These are phyloP conservation scores for Cinclus mexicanus DNA, from an alignment of 2,113 vertebrate species.

Conservation along the genomic window DNA sequence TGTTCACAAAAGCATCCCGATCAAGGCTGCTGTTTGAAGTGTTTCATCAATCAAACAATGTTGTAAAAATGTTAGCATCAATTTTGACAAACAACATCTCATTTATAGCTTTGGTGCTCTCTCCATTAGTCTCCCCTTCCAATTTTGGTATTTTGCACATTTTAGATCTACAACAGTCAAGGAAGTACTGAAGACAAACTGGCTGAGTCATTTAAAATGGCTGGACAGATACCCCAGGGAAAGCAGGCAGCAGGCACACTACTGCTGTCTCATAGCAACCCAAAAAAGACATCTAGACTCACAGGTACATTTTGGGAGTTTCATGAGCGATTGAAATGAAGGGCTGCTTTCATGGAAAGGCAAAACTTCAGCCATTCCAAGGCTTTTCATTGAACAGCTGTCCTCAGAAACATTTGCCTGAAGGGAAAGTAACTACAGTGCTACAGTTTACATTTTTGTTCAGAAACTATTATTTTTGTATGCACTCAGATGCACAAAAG, in stretches of 20 bases:
- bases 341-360: neutral
- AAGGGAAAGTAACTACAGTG: neutral
- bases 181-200: neutral
- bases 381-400: neutral
- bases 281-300: neutral
- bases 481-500: neutral
- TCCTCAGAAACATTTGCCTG: neutral
- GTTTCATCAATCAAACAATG: slow-evolving; percentile 56
- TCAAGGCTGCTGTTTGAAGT: slow-evolving; percentile 52
- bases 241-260: neutral
- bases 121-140: slow-evolving; percentile 11
- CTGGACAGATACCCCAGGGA: fast-evolving
- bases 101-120: slow-evolving; percentile 8
- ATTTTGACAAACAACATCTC: slow-evolving; percentile 58
- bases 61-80: slow-evolving; percentile 55
- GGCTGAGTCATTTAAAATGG: neutral
- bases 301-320: neutral
- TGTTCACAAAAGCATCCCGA: slow-evolving; percentile 56
- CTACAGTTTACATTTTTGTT: neutral
- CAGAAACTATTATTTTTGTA: neutral
- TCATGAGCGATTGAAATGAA: neutral
- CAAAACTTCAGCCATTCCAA: neutral
- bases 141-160: neutral
- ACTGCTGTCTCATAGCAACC: neutral
- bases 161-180: neutral